Percentiles rank a stretch among this genome's conserved stretches.
Evolutionary conservation across 1,140 invertebrate genomes (phyloP).

Genomic region (Vollenhovia emeryi): DNA sequence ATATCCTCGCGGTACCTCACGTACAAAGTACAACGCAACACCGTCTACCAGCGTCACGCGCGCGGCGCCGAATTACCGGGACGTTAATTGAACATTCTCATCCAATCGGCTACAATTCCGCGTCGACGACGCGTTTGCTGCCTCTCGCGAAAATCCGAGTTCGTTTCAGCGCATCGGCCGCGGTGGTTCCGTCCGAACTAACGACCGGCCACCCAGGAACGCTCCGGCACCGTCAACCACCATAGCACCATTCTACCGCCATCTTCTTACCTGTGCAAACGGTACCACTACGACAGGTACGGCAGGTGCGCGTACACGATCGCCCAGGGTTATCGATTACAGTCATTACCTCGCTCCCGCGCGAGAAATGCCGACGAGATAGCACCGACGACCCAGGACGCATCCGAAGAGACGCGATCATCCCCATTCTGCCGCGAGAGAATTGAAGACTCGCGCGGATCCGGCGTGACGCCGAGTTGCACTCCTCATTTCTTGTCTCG

Average conservation of each 20-base stretch:
- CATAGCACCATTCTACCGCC: conserved; percentile 60
- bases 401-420: not conserved
- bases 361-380: not conserved
- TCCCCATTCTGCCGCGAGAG: not conserved
- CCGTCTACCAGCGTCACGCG: not conserved
- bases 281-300: conserved; percentile 57
- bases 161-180: not conserved
- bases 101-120: not conserved
- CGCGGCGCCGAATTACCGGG: not conserved
- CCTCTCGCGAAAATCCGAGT: not conserved
- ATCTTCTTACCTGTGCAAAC: conserved; percentile 68
- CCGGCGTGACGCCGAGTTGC: not conserved
- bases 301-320: conserved; percentile 28
- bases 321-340: conserved; percentile 54
- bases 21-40: not conserved
- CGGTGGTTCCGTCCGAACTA: not conserved
- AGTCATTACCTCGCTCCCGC: conserved; percentile 37
- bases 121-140: not conserved
- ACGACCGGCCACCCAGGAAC: not conserved
- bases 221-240: conserved; percentile 43
- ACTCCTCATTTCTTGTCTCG: not conserved
- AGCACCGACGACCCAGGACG: not conserved
- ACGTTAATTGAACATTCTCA: not conserved
- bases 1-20: not conserved
- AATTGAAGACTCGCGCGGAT: not conserved